These are phyloP conservation scores for Hystrix cristata DNA, from an alignment of 2,113 vertebrate genomes.

Conservation along the genomic window DNA sequence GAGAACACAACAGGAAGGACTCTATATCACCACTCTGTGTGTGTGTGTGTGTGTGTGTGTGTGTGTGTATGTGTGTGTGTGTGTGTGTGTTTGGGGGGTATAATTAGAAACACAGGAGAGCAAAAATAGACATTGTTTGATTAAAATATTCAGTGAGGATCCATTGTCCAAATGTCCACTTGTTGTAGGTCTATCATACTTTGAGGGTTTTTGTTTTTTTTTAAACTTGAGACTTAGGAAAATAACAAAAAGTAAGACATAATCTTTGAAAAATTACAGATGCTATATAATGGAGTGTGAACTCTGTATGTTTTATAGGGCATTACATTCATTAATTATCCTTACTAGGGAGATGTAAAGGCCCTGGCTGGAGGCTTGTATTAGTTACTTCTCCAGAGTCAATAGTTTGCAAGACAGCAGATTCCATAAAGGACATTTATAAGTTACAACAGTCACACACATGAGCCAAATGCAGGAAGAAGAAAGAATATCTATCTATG, in stretches of 20 bases:
- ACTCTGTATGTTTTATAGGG: background rate
- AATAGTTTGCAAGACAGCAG: too few relatives aligned
- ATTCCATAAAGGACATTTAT: too few relatives aligned
- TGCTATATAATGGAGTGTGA: background rate
- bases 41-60: background rate
- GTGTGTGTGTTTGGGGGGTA: background rate
- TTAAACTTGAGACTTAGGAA: background rate
- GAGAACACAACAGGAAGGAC: background rate
- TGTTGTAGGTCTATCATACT: background rate
- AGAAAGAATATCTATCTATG: too few relatives aligned
- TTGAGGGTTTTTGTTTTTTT: background rate
- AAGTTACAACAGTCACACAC: too few relatives aligned
- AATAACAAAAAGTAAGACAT: slow-evolving; percentile 1
- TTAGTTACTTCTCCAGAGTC: too few relatives aligned
- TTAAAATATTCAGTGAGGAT: background rate
- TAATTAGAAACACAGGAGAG: background rate
- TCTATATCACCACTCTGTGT: background rate
- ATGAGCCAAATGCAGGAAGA: too few relatives aligned
- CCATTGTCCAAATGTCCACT: background rate
- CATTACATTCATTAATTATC: background rate
- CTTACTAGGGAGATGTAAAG: slow-evolving; percentile 32
- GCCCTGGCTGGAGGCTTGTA: too few relatives aligned
- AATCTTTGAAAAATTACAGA: slow-evolving; percentile 5
- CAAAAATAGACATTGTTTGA: background rate
- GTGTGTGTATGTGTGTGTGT: background rate